These are phyloP conservation scores for Saccostrea cuccullata DNA, from an alignment of 1,140 invertebrate species.

Conservation along the genomic window DNA sequence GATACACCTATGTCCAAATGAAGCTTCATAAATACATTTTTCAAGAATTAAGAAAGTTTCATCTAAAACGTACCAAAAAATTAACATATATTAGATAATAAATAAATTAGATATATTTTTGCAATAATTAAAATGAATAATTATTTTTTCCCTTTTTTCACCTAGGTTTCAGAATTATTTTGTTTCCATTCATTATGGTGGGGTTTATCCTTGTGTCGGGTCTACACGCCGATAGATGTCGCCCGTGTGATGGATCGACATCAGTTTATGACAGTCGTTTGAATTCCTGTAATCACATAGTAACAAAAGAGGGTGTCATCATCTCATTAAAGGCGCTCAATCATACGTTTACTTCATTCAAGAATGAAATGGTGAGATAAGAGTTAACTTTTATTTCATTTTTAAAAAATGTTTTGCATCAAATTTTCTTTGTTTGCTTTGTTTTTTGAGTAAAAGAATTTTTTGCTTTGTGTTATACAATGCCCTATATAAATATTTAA, in stretches of 20 bases:
- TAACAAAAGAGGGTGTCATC: neutral
- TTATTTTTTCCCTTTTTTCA: neutral
- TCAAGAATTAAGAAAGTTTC: neutral
- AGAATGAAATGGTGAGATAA: neutral
- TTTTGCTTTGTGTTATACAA: too few species aligned
- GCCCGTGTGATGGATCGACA: neutral
- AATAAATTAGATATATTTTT: neutral
- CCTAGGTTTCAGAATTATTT: neutral
- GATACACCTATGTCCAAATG: neutral
- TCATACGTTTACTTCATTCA: neutral
- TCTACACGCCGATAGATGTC: neutral
- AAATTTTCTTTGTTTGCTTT: neutral
- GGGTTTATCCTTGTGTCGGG: neutral
- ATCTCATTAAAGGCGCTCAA: neutral
- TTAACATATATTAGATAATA: neutral
- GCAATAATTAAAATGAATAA: neutral
- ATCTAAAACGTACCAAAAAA: neutral
- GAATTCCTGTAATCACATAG: neutral
- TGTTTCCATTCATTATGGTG: neutral
- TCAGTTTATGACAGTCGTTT: neutral
- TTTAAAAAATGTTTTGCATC: neutral
- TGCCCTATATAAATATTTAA: too few species aligned
- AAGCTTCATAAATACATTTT: neutral
- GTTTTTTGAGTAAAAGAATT: too few species aligned
- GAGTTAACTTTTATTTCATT: neutral